Conservation (phyloP, 2,888 invertebrate species). For the Rhopalosiphum nymphaeae region DNA sequence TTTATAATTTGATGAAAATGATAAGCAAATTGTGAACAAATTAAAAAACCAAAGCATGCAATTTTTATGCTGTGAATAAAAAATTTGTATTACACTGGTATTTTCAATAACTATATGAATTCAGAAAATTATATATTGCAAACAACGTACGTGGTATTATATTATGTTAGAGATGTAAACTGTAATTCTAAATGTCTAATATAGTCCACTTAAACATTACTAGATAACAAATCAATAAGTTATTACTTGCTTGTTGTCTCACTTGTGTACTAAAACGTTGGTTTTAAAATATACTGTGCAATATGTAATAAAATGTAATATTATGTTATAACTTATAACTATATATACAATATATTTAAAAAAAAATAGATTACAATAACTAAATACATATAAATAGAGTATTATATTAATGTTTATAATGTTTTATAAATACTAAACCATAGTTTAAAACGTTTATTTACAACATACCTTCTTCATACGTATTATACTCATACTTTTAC, state of each 20-base stretch:
- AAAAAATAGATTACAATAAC: background rate
- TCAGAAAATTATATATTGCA: background rate
- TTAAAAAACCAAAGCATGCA: background rate
- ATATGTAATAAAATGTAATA: background rate
- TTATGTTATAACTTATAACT: background rate
- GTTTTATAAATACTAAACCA: background rate
- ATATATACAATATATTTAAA: background rate
- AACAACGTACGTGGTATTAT: background rate
- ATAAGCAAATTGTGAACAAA: background rate
- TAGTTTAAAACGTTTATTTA: background rate
- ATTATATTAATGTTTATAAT: background rate
- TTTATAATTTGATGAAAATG: background rate
- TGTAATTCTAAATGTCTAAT: background rate
- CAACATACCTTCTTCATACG: background rate
- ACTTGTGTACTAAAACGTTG: background rate
- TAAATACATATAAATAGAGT: background rate
- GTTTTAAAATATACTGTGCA: background rate
- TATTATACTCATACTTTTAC: background rate
- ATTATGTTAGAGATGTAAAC: background rate
- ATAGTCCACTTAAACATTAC: background rate
- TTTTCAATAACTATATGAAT: background rate
- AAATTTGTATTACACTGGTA: background rate
- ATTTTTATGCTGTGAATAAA: background rate
- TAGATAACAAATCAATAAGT: background rate
- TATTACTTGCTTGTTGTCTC: background rate